Evolutionary conservation across 2,113 vertebrate species (phyloP), one percentile per base, ranked within the genome.

Genomic region (Clarias batrachus): DNA sequence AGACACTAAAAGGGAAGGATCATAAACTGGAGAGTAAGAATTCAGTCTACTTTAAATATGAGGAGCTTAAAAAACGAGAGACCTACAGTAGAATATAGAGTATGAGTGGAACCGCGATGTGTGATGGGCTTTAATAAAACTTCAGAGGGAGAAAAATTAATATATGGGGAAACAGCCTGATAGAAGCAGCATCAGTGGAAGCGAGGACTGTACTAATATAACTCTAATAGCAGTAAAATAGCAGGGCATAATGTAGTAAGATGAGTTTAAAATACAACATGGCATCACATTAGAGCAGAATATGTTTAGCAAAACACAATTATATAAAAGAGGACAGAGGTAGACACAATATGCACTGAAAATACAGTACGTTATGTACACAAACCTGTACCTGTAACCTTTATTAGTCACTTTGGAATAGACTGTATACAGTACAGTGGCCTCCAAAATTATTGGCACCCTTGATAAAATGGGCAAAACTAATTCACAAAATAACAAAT

Each of bases 11-110:
- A 87, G 57, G 54, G 63, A 73, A 68, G 70, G 60, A 80, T 63
- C 23, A 62, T 70, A 85, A 84, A 85, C 66, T 27, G 37, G 82
- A 81, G 56, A 82, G 79, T 83, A 60, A 83, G 85, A 86, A 77
- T 54, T 37, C 66, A 27, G 23, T 11, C 16, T 27, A 52, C 54
- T 57, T 62, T 87, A 68, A 82, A 87, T 87, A 84, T 66, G 41
- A 77, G 81, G 16, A 62, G 27, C 54, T 74, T 63, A 86, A 87
- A 81, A 81, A n/a, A 62, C 30, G 62, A 52, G 65, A 60, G 1
- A 12, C 56, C 10, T 33, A 33, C 30, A 33, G 30, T 33, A 27
- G 77, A 70, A 81, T 48, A 86, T 13, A 81, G 33, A 62, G 85
- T 59, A 71, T 3, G 76, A 86, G 63, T 27, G 33, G 54, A 79